Evolutionary conservation across 2,888 invertebrate genomes (phyloP), one percentile per base, ranked within the genome.

Genomic region (Notodonta dromedarius): DNA sequence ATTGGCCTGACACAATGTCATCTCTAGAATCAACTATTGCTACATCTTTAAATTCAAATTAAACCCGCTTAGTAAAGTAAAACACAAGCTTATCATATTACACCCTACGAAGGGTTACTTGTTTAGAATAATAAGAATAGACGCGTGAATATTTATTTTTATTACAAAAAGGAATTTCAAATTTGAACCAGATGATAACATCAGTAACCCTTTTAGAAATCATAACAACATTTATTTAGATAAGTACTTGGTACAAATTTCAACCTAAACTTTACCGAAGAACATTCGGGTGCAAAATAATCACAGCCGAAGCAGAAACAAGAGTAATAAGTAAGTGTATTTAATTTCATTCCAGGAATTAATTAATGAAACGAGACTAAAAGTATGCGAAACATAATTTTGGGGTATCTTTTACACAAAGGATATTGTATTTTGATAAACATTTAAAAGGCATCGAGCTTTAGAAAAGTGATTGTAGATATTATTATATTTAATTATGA

Each of bases 341-440:
- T 73, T 73, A 69, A 78, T 77, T 77, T 67, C 61, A 71, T 66
- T 73, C 62, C 58, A 61, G 56, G 61, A 80, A 76, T 74, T 74
- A 75, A 80, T 80, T 77, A 77, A 67, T 60, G 57, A 69, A 74
- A 71, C 65, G 60, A 63, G 67, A 67, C 63, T 66, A 65, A 75
- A 75, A 74, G 70, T n/a, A 77, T 65, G 70, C 66, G 62, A 70
- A 76, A 72, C 65, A 66, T 71, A 70, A 74, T 71, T 74, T 74
- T 58, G 60, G 62, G 55, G 66, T 63, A 74, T 70, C 66, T 69
- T 72, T 71, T 64, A 67, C 63, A 67, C 67, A 67, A 71, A 66
- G 68, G 71, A 68, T 73, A 66, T 71, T 68, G 66, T 67, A 66
- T 70, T 73, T 69, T 69, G 69, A 70, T 77, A 70, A 69, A 66